Evolutionary conservation across 2,113 vertebrate species (phyloP), one percentile per base, ranked within the genome.

Genomic region (Irena cyanogastra): DNA sequence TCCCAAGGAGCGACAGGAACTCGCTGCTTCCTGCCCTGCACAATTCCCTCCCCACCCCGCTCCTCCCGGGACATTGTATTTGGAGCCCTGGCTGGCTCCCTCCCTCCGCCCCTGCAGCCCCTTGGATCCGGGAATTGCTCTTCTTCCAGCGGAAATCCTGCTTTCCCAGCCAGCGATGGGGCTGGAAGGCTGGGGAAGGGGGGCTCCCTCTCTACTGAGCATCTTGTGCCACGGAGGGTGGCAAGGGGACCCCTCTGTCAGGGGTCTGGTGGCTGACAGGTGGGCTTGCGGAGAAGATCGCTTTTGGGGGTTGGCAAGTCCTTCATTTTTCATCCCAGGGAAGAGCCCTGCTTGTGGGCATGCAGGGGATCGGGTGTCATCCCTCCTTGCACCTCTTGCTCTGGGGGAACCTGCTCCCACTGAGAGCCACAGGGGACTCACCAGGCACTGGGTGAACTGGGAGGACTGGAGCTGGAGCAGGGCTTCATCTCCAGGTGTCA

Each of bases 121-220:
- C 91, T 91, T 26, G 92, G 87, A 96, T 97, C 96, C 96, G 95
- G 96, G 90, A 97, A 97, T 97, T 97, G 95, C 96, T 96, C 87
- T 84, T 93, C 93, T 96, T 95, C 96, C 96, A 97, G 93, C 95
- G 96, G 95, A 96, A 95, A 97, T 95, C 96, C 96, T 95, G 96
- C 92, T 78, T 87, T 91, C 95, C 77, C 72, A 56, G 93, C 83
- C 87, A 66, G 80, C 35, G 54, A 17, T 79, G 91, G 80, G 86
- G 54, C 45, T 69, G 87, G 28, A 44, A 49, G 64, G 9, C 41
- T 2, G 31, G n/a, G 13, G 10, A 4, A 17, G 45, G 59, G 45
- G 60, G 18, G 60, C 13, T 87, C 9, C 31, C 47, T 47, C 50
- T 4, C 2, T 41, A 14, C 3, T 7, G 65, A 44, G 11, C 84